phyloP scores from a whole-genome alignment of 2,113 vertebrate genomes.

The Electrona antarctica region DNA sequence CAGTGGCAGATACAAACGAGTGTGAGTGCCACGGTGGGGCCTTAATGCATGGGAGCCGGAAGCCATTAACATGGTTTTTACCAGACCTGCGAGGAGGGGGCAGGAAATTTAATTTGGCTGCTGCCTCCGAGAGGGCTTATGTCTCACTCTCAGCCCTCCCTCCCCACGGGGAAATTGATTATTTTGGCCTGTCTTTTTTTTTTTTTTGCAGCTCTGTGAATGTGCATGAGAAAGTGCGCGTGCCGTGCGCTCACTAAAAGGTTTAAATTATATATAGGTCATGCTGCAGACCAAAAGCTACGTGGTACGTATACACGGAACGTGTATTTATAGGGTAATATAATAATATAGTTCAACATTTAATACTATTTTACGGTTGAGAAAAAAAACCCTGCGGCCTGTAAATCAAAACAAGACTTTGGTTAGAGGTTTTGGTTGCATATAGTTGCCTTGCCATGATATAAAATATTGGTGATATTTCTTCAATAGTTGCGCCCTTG shows the following conservation, averaged over 20 bases:
- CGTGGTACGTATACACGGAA: too few species aligned
- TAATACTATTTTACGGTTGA: too few species aligned
- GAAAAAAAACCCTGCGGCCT: too few species aligned
- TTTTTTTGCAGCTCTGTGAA: not conserved
- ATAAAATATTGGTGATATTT: too few species aligned
- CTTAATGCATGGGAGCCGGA: constrained; percentile 77
- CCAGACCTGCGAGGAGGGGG: constrained; percentile 70
- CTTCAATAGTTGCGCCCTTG: too few species aligned
- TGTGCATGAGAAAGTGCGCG: not conserved
- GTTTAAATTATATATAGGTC: too few species aligned
- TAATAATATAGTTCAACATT: too few species aligned
- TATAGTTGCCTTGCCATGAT: too few species aligned
- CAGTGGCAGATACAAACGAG: constrained; percentile 65
- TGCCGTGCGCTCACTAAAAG: not conserved
- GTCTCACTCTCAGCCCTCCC: constrained; percentile 56
- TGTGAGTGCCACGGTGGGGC: constrained; percentile 44
- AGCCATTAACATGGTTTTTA: constrained; percentile 83
- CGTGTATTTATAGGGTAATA: too few species aligned
- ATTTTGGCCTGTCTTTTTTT: constrained; percentile 64
- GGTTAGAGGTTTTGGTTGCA: too few species aligned
- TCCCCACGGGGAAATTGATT: constrained; percentile 63
- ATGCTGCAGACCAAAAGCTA: too few species aligned
- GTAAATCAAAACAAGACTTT: too few species aligned
- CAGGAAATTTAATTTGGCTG: constrained; percentile 81
- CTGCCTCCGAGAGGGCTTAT: constrained; percentile 69